Percentiles rank a stretch among this genome's conserved stretches.
phyloP scores from a whole-genome alignment of 2,113 vertebrate species.

The Pteruthius melanotis region DNA sequence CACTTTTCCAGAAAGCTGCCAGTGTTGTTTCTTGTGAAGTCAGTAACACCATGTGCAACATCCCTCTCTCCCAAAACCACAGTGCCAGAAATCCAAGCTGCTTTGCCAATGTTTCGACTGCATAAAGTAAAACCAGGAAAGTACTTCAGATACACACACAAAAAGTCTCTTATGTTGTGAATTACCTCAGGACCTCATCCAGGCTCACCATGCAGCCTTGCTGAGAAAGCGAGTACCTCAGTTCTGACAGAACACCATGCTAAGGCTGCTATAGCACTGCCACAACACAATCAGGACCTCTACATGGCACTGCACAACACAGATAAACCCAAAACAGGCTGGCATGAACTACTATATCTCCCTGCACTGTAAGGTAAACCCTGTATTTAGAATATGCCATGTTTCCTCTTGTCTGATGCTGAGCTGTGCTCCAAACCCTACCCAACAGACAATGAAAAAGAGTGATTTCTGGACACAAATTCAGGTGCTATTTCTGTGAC shows the following conservation, averaged over 20 bases:
- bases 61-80: not conserved
- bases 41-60: not conserved
- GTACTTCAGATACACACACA: not conserved
- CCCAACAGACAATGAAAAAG: not conserved
- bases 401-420: not conserved
- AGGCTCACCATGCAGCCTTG: not conserved
- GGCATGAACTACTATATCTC: not conserved
- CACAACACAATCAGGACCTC: not conserved
- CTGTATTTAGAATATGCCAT: not conserved
- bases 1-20: not conserved
- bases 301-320: not conserved
- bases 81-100: not conserved
- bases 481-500: not conserved
- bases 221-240: not conserved
- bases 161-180: not conserved
- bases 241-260: not conserved
- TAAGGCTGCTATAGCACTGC: not conserved
- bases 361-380: not conserved
- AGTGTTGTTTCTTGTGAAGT: not conserved
- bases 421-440: not conserved
- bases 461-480: not conserved
- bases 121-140: not conserved
- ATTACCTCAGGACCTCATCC: not conserved
- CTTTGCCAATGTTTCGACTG: not conserved
- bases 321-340: not conserved